Conservation (phyloP, 2,797 vertebrate species). For the Gymnothorax javanicus region DNA sequence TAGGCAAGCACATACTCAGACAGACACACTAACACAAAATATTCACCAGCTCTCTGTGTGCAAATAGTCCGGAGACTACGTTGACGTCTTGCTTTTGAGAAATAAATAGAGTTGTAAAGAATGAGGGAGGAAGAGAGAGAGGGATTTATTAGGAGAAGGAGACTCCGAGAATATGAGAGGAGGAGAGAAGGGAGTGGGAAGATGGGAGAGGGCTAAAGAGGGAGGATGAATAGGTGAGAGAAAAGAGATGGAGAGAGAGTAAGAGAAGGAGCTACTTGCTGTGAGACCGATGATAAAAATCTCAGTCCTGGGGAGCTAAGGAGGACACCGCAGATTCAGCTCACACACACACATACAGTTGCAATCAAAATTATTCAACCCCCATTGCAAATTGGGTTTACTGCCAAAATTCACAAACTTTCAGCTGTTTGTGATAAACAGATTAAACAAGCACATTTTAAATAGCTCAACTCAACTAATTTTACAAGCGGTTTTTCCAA, state of each 20-base stretch:
- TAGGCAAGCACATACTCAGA: too few species aligned
- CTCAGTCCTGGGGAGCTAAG: not conserved
- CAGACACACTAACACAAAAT: not conserved
- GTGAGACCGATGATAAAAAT: not conserved
- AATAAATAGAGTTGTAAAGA: not conserved
- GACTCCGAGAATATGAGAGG: not conserved
- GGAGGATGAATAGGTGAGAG: not conserved
- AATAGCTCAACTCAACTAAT: too few species aligned
- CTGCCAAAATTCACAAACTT: too few species aligned
- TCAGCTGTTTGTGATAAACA: too few species aligned
- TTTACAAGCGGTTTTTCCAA: too few species aligned
- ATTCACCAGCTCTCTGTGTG: not conserved
- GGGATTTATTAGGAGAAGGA: not conserved
- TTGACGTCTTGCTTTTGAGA: not conserved
- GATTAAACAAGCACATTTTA: too few species aligned
- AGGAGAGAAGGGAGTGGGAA: not conserved
- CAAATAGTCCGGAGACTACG: not conserved
- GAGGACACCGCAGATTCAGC: not conserved
- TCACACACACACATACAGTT: not conserved
- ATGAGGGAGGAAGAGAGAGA: not conserved
- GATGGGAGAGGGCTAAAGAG: not conserved
- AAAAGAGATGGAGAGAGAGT: not conserved
- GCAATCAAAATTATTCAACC: too few species aligned
- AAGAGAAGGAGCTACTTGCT: not conserved
- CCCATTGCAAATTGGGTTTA: too few species aligned